A percentile compares a stretch with the other conserved stretches of the same genome.
phyloP scores from a whole-genome alignment of 2,113 vertebrate species.

The Chiloscyllium plagiosum region DNA sequence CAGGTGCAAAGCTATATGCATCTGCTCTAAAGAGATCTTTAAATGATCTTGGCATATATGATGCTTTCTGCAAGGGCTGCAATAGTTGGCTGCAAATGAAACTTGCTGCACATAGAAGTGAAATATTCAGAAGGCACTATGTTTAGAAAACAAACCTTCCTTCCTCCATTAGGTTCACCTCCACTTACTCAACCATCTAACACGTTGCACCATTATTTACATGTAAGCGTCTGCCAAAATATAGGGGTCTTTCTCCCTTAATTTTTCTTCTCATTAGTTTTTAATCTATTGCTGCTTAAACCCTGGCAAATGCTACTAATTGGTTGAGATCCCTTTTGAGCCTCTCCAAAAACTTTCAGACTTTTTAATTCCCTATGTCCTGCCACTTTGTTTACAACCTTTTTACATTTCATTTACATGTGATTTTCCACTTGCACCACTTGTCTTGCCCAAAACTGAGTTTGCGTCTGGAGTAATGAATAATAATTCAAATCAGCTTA shows the following conservation, averaged over 20 bases:
- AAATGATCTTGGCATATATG: background rate
- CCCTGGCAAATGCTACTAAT: background rate
- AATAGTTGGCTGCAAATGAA: background rate
- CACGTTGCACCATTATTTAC: background rate
- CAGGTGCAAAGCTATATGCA: too few relatives aligned
- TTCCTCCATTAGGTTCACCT: background rate
- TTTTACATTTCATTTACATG: background rate
- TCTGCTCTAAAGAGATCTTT: background rate
- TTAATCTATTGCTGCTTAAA: background rate
- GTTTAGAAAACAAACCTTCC: background rate
- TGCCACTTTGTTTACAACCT: background rate
- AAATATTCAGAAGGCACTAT: background rate
- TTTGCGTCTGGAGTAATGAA: background rate
- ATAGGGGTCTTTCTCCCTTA: background rate
- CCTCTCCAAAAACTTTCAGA: background rate
- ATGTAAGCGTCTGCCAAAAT: background rate
- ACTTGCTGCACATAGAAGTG: background rate
- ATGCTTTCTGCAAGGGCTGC: background rate
- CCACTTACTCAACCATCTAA: background rate
- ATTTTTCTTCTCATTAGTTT: background rate
- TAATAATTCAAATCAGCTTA: background rate
- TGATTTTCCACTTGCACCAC: background rate
- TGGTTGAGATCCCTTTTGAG: background rate
- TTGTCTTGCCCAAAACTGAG: background rate
- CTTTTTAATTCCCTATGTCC: background rate